These are phyloP conservation scores for Tapera naevia DNA, from an alignment of 2,797 vertebrate genomes.

Conservation along the genomic window DNA sequence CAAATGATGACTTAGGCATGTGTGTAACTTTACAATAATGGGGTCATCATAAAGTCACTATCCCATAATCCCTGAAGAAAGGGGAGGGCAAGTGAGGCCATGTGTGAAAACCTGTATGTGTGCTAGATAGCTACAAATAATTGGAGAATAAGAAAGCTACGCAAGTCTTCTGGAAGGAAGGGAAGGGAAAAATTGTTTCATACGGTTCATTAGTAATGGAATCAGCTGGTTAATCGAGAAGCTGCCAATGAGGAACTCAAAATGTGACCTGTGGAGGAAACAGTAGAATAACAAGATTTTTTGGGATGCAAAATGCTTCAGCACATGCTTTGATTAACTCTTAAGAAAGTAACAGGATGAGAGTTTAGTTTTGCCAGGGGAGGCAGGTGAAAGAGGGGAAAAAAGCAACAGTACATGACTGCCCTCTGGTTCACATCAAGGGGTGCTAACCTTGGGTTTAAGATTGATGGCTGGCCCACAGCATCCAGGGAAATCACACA, in stretches of 20 bases:
- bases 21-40: neutral
- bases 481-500: neutral
- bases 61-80: neutral
- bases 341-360: neutral
- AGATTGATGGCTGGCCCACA: neutral
- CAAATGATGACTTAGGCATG: neutral
- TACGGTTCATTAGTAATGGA: neutral
- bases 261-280: neutral
- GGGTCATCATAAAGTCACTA: neutral
- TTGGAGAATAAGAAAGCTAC: too few relatives aligned
- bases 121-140: neutral
- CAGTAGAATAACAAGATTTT: neutral
- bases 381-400: neutral
- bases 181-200: neutral
- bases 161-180: too few relatives aligned
- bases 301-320: neutral
- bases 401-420: neutral
- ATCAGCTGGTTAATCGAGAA: neutral
- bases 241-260: neutral
- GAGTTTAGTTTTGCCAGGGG: neutral
- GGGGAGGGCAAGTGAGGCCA: neutral
- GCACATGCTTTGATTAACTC: neutral
- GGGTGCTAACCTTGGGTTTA: neutral
- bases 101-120: fast-evolving
- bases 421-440: neutral